phyloP scores from a whole-genome alignment of 2,888 invertebrate species.

The Thymelicus lineola region DNA sequence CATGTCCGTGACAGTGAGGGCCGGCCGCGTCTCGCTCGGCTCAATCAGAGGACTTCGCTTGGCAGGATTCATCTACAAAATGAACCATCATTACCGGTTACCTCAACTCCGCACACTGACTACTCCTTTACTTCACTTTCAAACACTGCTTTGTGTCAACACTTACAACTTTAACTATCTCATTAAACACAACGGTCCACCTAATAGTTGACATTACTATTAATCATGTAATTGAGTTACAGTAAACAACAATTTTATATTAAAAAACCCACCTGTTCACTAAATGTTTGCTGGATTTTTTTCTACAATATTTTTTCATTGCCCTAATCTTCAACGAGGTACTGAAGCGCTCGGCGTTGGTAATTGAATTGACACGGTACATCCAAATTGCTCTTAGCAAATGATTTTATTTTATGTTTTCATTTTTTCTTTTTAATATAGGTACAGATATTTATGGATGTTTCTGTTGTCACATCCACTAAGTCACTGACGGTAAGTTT shows the following conservation, averaged over 20 bases:
- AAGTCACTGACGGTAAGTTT: slow-evolving; percentile 43
- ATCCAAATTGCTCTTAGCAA: slow-evolving; percentile 60
- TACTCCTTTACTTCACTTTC: neutral
- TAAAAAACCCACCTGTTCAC: slow-evolving; percentile 61
- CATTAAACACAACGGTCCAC: neutral
- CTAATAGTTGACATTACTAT: too few relatives aligned
- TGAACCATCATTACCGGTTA: slow-evolving; percentile 42
- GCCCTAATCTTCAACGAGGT: slow-evolving; percentile 62
- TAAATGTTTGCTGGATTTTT: slow-evolving; percentile 59
- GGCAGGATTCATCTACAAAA: slow-evolving; percentile 73
- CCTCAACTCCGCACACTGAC: slow-evolving; percentile 3
- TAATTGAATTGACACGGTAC: slow-evolving; percentile 65
- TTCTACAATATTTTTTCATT: slow-evolving; percentile 70
- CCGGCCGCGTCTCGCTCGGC: slow-evolving; percentile 66
- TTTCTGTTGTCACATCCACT: slow-evolving; percentile 43
- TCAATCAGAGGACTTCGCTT: slow-evolving; percentile 67
- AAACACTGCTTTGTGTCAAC: neutral
- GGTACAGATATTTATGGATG: slow-evolving; percentile 38
- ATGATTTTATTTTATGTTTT: slow-evolving; percentile 57
- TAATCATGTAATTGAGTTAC: too few relatives aligned
- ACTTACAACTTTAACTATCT: neutral
- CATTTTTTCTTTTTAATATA: slow-evolving; percentile 49
- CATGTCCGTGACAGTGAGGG: slow-evolving; percentile 77
- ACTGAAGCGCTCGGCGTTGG: slow-evolving; percentile 54
- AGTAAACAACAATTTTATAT: slow-evolving; percentile 7